These are phyloP conservation scores for Aulostomus chinensis DNA, from an alignment of 2,797 vertebrate genomes.

Conservation along the genomic window DNA sequence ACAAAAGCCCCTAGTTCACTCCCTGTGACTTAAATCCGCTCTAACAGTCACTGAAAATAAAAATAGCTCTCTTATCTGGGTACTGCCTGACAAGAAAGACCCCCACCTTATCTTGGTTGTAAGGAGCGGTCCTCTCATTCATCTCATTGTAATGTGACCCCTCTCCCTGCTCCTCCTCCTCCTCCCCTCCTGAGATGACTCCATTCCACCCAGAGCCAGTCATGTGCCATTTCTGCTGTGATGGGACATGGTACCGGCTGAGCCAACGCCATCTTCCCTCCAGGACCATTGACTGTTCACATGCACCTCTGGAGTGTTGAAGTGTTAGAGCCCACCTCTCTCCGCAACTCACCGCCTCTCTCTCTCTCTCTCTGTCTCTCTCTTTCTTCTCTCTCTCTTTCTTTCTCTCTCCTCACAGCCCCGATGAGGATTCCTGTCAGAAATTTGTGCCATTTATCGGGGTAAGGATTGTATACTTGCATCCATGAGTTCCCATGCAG, in stretches of 20 bases:
- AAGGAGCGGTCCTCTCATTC: conserved; percentile 73
- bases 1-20: background rate
- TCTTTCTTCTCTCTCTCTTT: too few relatives aligned
- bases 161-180: too few relatives aligned
- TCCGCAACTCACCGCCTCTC: conserved; percentile 17
- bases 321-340: conserved; percentile 6
- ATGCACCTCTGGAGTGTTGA: conserved; percentile 50
- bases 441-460: conserved; percentile 93
- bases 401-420: conserved; percentile 72
- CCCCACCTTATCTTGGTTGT: conserved; percentile 61
- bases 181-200: conserved; percentile 36
- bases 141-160: conserved; percentile 70
- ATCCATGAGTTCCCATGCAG: accelerated
- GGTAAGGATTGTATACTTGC: conserved; percentile 73
- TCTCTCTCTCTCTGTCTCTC: too few relatives aligned
- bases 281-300: conserved; percentile 68
- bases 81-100: conserved; percentile 11
- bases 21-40: background rate
- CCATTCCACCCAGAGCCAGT: conserved; percentile 55
- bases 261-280: conserved; percentile 44
- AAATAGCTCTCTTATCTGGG: background rate
- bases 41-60: too few relatives aligned
- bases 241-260: conserved; percentile 55
- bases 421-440: conserved; percentile 92
- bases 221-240: conserved; percentile 46